Conservation (phyloP, 2,888 invertebrate genomes). For the Hanleya hanleyi region DNA sequence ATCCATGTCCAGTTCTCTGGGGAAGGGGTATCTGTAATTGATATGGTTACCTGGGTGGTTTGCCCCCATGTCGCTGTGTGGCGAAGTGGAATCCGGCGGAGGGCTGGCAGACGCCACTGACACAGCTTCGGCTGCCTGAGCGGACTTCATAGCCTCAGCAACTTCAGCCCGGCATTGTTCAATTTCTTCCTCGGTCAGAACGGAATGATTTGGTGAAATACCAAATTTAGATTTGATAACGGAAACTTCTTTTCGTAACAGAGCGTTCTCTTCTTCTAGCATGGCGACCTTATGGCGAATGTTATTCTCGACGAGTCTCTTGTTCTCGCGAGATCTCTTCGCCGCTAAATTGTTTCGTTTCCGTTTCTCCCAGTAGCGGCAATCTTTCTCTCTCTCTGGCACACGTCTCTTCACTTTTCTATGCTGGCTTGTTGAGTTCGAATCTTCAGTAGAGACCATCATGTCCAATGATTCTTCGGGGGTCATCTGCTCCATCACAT, state of each 20-base stretch:
- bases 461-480: no score
- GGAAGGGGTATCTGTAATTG: no score
- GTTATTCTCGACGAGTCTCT: slow-evolving; percentile 43
- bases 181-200: slow-evolving; percentile 44
- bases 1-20: no score
- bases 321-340: slow-evolving; percentile 58
- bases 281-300: slow-evolving; percentile 40
- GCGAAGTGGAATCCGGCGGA: background rate
- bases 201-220: slow-evolving; percentile 40
- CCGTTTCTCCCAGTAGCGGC: slow-evolving; percentile 57
- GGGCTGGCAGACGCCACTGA: background rate
- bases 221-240: slow-evolving; percentile 48
- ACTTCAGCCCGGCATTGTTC: background rate
- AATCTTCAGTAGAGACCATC: no score
- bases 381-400: slow-evolving; percentile 54
- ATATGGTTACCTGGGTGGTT: no score
- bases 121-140: background rate
- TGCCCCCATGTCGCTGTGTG: no score
- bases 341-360: slow-evolving; percentile 61
- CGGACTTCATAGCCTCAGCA: background rate
- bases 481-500: no score
- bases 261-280: slow-evolving; percentile 53
- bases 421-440: no score
- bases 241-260: slow-evolving; percentile 49
- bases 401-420: slow-evolving; percentile 43